Base-by-base conservation (phyloP, 2,797 vertebrate species). In the Brachyalestes nurse region DNA sequence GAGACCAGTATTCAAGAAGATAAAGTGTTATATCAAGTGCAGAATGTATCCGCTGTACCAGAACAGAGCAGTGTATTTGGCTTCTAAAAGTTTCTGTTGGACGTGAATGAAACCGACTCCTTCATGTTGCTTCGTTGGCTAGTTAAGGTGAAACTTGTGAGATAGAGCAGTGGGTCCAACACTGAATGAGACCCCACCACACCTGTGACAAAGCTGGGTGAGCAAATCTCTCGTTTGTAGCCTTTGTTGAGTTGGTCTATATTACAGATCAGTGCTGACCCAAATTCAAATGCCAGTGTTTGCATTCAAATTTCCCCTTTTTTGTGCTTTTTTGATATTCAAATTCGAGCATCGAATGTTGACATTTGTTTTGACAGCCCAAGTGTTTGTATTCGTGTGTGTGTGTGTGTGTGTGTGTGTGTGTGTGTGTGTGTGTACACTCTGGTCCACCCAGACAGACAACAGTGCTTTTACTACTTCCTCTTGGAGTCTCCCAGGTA, bases 401-500 rank as follows among this genome's bases (percentile, higher is more conserved):
- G 17, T 55, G 17, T n/a, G 51, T 73, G 70, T 80, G 78, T 62
- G 42, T 65, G 47, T 45, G 34, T 72, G 69, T 38, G 38, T 66
- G 49, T 40, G 42, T 64, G 78, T 49, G 62, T 40, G 73, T 71
- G 73, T 71, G 80, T 66, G 21, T 61, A 55, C 77, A 60, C 76
- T 58, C 34, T 57, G 57, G 81, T 79, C 73, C 78, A 80, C 74
- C 81, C 77, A 76, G 61, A 78, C 80, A 79, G 79, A 80, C 77
- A 83, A 82, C 77, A 82, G 83, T 82, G 72, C 83, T 75, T 80
- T 83, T 74, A 84, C 76, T 78, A 82, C 85, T 66, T 74, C 71
- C 79, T 83, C 62, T 19, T 73, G 1, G 60, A 81, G 75, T 85
- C 82, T 84, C 81, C 76, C 83, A 84, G 84, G 86, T 87, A 83